Evolutionary conservation across 2,797 vertebrate genomes (phyloP).

Genomic region (Emys orbicularis): DNA sequence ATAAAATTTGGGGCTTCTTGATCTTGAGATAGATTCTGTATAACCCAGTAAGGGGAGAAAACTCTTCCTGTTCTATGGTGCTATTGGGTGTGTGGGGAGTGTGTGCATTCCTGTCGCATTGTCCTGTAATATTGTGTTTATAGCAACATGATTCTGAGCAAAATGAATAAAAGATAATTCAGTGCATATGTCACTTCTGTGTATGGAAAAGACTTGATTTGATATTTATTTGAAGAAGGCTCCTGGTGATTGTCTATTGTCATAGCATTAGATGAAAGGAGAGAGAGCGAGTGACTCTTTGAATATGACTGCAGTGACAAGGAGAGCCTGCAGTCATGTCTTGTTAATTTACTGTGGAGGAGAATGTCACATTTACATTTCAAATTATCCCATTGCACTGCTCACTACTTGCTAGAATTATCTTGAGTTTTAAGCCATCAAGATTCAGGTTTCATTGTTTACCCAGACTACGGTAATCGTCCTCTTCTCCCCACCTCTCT

Average conservation of each 20-base stretch:
- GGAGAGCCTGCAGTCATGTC: constrained; percentile 74
- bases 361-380: constrained; percentile 84
- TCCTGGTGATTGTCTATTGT: constrained; percentile 77
- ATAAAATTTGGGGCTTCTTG: constrained; percentile 4
- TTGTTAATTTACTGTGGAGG: constrained; percentile 77
- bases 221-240: constrained; percentile 74
- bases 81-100: not conserved
- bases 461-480: constrained; percentile 65
- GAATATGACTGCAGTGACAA: constrained; percentile 70
- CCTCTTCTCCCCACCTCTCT: constrained; percentile 31
- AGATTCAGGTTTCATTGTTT: constrained; percentile 69
- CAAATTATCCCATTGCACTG: constrained; percentile 72
- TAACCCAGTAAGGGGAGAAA: not conserved
- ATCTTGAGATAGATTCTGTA: not conserved
- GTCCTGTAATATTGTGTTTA: constrained; percentile 33
- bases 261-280: constrained; percentile 62
- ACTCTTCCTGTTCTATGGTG: not conserved
- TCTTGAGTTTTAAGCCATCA: constrained; percentile 69
- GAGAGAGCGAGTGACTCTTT: constrained; percentile 40
- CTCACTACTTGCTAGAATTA: constrained; percentile 70
- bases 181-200: constrained; percentile 65
- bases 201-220: constrained; percentile 58
- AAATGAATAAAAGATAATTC: constrained; percentile 74
- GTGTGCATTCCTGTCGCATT: constrained; percentile 15
- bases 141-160: constrained; percentile 48